Evolutionary conservation across 1,140 invertebrate genomes (phyloP).

Genomic region (Mactra quadrangularis): DNA sequence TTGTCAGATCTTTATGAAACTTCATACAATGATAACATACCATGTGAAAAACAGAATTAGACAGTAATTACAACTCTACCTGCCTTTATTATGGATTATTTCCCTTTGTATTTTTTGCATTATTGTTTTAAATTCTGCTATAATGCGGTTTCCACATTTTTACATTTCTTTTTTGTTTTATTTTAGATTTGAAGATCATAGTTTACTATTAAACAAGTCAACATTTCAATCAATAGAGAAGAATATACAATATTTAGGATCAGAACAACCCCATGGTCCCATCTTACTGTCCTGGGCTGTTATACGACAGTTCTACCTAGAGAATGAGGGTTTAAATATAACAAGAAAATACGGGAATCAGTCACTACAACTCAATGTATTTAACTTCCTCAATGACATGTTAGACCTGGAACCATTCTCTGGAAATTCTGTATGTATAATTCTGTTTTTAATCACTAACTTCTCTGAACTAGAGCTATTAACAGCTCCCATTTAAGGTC

Average conservation of each 20-base stretch:
- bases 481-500: too few relatives aligned
- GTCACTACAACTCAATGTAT: conserved; percentile 81
- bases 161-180: too few relatives aligned
- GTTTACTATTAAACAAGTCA: conserved; percentile 64
- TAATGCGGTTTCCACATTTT: too few relatives aligned
- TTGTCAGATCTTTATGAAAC: too few relatives aligned
- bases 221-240: conserved; percentile 77
- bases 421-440: conserved; percentile 75
- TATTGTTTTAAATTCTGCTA: too few relatives aligned
- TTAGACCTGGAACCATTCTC: conserved; percentile 75
- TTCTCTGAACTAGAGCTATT: too few relatives aligned
- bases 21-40: too few relatives aligned
- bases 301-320: conserved; percentile 71
- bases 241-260: conserved; percentile 72
- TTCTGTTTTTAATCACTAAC: background rate
- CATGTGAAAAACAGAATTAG: too few relatives aligned
- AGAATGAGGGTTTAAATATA: conserved; percentile 52
- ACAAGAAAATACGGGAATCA: conserved; percentile 77
- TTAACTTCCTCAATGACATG: conserved; percentile 77
- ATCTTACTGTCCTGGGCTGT: conserved; percentile 82
- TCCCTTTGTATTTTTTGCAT: too few relatives aligned
- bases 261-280: conserved; percentile 77
- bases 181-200: conserved; percentile 67
- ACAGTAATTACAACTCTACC: too few relatives aligned
- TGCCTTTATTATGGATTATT: too few relatives aligned